Base-by-base conservation (phyloP, 2,888 invertebrate species). In the Rambutsinella grinnellia region DNA sequence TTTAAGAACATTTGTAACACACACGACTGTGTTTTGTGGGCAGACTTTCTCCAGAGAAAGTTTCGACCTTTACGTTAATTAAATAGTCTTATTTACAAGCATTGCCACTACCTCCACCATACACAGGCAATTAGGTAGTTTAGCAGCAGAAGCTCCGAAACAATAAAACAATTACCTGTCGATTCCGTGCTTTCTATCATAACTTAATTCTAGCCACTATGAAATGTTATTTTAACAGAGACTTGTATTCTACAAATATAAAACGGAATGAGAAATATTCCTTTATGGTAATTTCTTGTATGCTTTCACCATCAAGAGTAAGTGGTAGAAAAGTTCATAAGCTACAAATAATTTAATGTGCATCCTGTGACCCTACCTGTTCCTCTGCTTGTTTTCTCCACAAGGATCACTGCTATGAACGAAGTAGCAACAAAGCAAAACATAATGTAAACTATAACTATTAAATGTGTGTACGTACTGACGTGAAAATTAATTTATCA, bases 101-200 rank as follows among this genome's bases (percentile, higher is more conserved):
- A n/a, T n/a, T n/a, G n/a, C n/a, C n/a, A n/a, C n/a, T n/a, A n/a
- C n/a, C 6, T 62, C 26, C 47, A 46, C 19, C 28, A 54, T 54
- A 61, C 19, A 53, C 28, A 36, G 28, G 36, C 21, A 49, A 49
- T 3, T 17, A 3, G 19, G 19, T 53, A 53, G 21, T 19, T 2
- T 27, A 44, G 3, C n/a, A n/a, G n/a, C n/a, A n/a, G n/a, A n/a
- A 19, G 27, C 67, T 67, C 54, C 58, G 58, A 68, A 56, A 69
- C 60, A 61, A 69, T 53, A 61, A 56, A 44, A 15, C 21, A 58
- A 61, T 28, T 69, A 69, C 69, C 69, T 69, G 69, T 69, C 21
- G 44, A 69, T 69, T 69, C 61, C 69, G 69, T 69, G 69, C 69
- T 69, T 69, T 69, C 69, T 69, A 51, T 67, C 67, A 28, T 49